Evolutionary conservation across 2,113 vertebrate species (phyloP), one percentile per base, ranked within the genome.

Genomic region (Mixornis gularis): DNA sequence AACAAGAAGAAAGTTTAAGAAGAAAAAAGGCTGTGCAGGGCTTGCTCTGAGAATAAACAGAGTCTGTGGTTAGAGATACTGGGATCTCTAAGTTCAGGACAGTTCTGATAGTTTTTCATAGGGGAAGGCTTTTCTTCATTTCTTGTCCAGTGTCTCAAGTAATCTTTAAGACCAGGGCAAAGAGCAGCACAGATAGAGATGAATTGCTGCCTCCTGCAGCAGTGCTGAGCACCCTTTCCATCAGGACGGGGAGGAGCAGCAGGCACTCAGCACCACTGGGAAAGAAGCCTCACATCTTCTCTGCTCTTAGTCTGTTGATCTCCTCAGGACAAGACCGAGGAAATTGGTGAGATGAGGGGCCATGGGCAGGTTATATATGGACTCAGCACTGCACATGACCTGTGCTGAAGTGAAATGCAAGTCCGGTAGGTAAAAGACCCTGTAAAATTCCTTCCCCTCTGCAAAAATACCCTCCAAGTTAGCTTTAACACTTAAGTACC

Each of bases 401-500:
- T 77, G 8, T 14, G 40, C 68, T 41, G 48, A 83, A 85, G 71
- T 44, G 64, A 94, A 94, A 89, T 53, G 36, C 62, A 92, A 40
- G n/a, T 49, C 59, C 91, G 59, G 27, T 88, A 95, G 91, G 85
- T 92, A 85, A 85, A 82, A 89, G 25, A 7, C 43, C 11, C 43
- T 27, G 48, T 34, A 52, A 88, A 90, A 82, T 49, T 92, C 84
- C 43, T 73, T 77, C 29, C 22, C 43, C 44, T 80, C 76, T 78
- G 43, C 89, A 85, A 80, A 93, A 92, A 63, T 70, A 71, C 25
- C 25, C 71, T 85, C 51, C 55, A 69, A 79, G 79, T 78, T 85
- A 71, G 71, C 79, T 89, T 91, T 89, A 92, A 66, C 92, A 56
- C 89, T 93, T 92, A 91, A 96, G 76, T 83, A 87, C 91, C 93